phyloP scores from a whole-genome alignment of 2,797 vertebrate species.

The Cichlasoma orientale region DNA sequence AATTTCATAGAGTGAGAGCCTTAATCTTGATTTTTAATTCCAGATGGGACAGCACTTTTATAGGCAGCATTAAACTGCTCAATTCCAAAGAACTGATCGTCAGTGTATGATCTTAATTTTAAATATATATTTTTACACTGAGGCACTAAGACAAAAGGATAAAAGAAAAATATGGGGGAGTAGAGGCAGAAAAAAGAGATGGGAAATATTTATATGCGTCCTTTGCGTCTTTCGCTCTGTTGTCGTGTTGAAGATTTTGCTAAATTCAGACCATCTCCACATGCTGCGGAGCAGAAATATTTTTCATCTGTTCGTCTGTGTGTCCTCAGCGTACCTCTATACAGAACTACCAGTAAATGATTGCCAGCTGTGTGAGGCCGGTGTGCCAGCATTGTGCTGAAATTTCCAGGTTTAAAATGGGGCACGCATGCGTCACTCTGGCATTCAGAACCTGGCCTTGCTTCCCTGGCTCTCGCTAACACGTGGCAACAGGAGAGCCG shows the following conservation, averaged over 20 bases:
- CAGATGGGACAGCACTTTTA: background rate
- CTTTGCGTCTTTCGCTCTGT: background rate
- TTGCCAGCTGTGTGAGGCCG: conserved; percentile 47
- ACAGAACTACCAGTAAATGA: conserved; percentile 42
- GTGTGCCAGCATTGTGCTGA: conserved; percentile 53
- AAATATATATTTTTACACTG: background rate
- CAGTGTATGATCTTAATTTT: background rate
- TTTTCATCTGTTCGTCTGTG: conserved; percentile 9
- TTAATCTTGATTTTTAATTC: background rate
- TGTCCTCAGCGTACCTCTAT: conserved; percentile 50
- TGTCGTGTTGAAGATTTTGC: background rate
- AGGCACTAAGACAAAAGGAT: background rate
- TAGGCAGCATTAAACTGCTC: background rate
- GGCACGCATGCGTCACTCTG: conserved; percentile 49
- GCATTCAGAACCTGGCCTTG: conserved; percentile 43
- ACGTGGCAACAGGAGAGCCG: conserved; percentile 54
- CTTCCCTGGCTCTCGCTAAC: conserved; percentile 52
- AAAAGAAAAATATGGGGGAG: background rate
- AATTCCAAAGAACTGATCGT: background rate
- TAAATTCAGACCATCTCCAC: background rate
- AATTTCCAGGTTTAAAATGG: conserved; percentile 65
- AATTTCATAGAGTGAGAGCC: background rate
- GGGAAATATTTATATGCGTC: background rate
- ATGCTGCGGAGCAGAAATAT: conserved; percentile 22
- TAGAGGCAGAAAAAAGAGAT: background rate